Base-by-base conservation (phyloP, 1,140 invertebrate genomes). In the Anagrus nilaparvatae region DNA sequence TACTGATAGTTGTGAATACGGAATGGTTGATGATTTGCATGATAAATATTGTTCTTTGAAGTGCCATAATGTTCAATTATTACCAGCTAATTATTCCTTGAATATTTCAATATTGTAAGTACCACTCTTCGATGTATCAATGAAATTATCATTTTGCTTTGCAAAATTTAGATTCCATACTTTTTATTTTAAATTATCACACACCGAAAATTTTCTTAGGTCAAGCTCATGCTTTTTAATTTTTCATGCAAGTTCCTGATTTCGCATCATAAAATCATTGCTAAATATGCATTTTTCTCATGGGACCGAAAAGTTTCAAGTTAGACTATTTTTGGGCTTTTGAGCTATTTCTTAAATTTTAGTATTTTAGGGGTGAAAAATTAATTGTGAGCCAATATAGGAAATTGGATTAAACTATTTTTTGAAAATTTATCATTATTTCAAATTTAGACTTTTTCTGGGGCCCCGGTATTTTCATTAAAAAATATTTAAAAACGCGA, bases 271-370 rank as follows among this genome's bases (percentile, higher is more conserved):
- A 86, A 59, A 60, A 67, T 8, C 72, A 74, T 36, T 82, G 77
- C 40, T 67, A 69, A n/a, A 72, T 74, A 34, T 89, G 86, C 58
- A 72, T 85, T 5, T 70, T 75, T 5, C 72, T 75, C 47, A 73
- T 72, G 50, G 67, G 71, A 48, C 69, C 81, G 43, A 87, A 83
- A 59, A 74, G 86, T 57, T 69, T 72, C 3, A 51, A 65, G 17
- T 35, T 46, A 3, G 81, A 89, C 55, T 90, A 87, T 67, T 68
- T 70, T 8, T 72, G 82, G 55, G 72, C 70, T 12, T 74, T 75
- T 28, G 84, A 87, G 58, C 79, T 82, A 56, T 52, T 66, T 46
- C 42, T 47, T 28, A 9, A 28, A 28, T 28, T 28, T 10, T 10
- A 4, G 14, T 13, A 28, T 28, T 13, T 28, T 13, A 28, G 27